Conservation (phyloP, 1,140 invertebrate species). For the Drosophila dunni region DNA sequence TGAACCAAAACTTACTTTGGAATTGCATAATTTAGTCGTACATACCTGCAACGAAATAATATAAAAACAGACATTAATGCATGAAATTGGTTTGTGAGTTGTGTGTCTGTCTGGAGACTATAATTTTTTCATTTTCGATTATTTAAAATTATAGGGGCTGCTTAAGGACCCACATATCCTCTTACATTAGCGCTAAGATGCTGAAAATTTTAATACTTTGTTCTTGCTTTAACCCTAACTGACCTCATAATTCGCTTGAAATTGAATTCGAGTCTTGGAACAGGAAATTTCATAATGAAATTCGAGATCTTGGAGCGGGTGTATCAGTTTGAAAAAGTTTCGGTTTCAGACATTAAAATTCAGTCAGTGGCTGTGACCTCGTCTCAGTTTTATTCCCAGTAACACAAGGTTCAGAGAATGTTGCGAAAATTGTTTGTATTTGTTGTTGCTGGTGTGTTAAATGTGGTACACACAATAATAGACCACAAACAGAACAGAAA, state of each 20-base stretch:
- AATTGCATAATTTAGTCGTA: neutral
- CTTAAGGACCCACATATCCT: slow-evolving; percentile 55
- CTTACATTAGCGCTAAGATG: slow-evolving; percentile 68
- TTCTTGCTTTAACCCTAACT: slow-evolving; percentile 39
- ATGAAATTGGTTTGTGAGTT: slow-evolving; percentile 21
- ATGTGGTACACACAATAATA: slow-evolving; percentile 24
- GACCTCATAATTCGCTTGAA: slow-evolving; percentile 72
- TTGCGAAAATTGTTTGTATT: slow-evolving; percentile 13
- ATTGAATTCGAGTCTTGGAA: slow-evolving; percentile 15
- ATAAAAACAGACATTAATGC: slow-evolving; percentile 16
- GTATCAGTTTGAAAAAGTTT: slow-evolving; percentile 1
- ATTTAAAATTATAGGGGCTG: slow-evolving; percentile 22
- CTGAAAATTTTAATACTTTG: slow-evolving; percentile 19
- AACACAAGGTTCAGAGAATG: slow-evolving; percentile 25
- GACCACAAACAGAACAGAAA: slow-evolving; percentile 38
- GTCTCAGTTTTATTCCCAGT: slow-evolving; percentile 30
- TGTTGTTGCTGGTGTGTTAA: neutral
- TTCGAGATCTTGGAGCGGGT: slow-evolving; percentile 38
- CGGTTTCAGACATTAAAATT: neutral
- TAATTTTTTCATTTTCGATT: slow-evolving; percentile 22
- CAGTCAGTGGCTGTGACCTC: slow-evolving; percentile 17
- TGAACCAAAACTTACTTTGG: neutral
- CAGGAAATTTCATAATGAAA: slow-evolving; percentile 72
- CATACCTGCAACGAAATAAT: slow-evolving; percentile 39
- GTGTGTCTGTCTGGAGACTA: slow-evolving; percentile 40